phyloP scores from a whole-genome alignment of 2,797 vertebrate genomes.

The Orientallactaga sibirica region DNA sequence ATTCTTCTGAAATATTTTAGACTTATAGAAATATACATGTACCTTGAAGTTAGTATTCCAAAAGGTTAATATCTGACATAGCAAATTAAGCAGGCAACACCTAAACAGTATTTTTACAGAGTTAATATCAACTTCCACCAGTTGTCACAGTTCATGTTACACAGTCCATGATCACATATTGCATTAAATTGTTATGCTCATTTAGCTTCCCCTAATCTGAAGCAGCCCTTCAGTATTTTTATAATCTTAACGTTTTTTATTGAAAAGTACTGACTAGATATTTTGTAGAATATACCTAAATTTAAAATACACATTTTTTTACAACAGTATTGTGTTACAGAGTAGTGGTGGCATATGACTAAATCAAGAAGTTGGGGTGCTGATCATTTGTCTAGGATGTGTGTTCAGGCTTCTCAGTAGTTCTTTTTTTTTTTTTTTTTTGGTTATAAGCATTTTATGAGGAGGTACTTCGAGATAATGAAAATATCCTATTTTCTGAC shows the following conservation, averaged over 20 bases:
- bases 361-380: not conserved
- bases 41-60: too few relatives aligned
- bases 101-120: not conserved
- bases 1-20: constrained; percentile 54
- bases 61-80: not conserved
- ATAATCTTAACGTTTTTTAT: constrained; percentile 21
- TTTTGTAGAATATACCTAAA: constrained; percentile 29
- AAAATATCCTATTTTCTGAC: constrained; percentile 32
- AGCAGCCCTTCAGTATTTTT: constrained; percentile 23
- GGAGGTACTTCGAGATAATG: not conserved
- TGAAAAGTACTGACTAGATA: not conserved
- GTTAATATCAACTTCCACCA: not conserved
- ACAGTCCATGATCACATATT: not conserved
- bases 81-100: constrained; percentile 46
- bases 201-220: constrained; percentile 39
- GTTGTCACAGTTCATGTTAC: constrained; percentile 27
- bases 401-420: constrained; percentile 12
- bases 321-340: not conserved
- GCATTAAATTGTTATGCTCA: not conserved
- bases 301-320: constrained; percentile 11
- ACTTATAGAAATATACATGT: not conserved
- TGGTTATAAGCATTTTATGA: constrained; percentile 29
- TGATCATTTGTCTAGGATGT: constrained; percentile 11
- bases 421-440: constrained; percentile 19
- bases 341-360: not conserved